Percentiles rank a stretch among this genome's conserved stretches.
Conservation (phyloP, 35 echinoderm and acorn worm species). For the Diadema setosum region DNA sequence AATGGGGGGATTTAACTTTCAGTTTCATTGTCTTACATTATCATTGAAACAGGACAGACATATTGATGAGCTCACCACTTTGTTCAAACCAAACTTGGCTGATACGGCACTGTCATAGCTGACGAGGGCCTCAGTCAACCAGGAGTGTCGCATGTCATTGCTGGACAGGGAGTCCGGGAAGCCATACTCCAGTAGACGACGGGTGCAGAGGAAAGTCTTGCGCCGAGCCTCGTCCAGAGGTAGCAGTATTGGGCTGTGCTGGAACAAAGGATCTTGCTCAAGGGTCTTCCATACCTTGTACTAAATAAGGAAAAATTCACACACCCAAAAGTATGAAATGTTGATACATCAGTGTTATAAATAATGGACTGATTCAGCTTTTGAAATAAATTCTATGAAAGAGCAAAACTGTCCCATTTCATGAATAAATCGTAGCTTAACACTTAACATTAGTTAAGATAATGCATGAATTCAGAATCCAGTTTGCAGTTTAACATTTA, state of each 20-base stretch:
- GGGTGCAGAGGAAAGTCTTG: constrained; percentile 24
- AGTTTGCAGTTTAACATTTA: too few relatives aligned
- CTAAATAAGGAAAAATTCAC: constrained; percentile 4
- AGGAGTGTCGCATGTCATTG: neutral
- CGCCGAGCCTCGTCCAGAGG: constrained; percentile 56
- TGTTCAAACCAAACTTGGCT: constrained; percentile 72
- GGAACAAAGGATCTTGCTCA: constrained; percentile 73
- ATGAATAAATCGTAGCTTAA: too few relatives aligned
- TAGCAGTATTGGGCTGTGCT: neutral
- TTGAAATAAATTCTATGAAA: too few relatives aligned
- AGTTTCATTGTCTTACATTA: too few relatives aligned
- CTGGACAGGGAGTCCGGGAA: neutral
- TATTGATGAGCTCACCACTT: constrained; percentile 54
- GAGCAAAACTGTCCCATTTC: too few relatives aligned
- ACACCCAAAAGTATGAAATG: neutral
- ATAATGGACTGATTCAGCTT: too few relatives aligned
- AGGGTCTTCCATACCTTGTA: constrained; percentile 67
- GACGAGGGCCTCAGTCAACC: constrained; percentile 33
- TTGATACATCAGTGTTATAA: too few relatives aligned
- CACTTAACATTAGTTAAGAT: too few relatives aligned
- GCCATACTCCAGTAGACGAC: constrained; percentile 61
- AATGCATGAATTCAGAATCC: too few relatives aligned
- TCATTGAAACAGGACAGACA: too few relatives aligned
- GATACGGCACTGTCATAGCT: constrained; percentile 69
- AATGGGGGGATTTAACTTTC: too few relatives aligned